phyloP scores from a whole-genome alignment of 2,113 vertebrate genomes.

The Rhizomys pruinosus region DNA sequence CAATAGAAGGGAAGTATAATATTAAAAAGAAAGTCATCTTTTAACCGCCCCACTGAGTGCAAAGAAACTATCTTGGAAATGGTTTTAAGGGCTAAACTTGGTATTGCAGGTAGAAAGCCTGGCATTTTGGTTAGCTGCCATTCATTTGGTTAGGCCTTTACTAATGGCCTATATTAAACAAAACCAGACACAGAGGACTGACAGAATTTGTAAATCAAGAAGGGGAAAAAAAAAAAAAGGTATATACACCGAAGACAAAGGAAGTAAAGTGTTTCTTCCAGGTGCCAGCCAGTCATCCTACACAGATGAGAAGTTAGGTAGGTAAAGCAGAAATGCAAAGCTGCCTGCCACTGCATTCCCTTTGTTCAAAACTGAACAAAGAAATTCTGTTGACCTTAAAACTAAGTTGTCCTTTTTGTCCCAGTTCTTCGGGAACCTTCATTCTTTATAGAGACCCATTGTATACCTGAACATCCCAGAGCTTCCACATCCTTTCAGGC shows the following conservation, averaged over 20 bases:
- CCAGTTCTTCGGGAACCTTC: not conserved
- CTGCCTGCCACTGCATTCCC: not conserved
- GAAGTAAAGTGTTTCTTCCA: not conserved
- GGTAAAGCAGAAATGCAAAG: not conserved
- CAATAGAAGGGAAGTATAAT: not conserved
- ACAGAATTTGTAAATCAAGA: slow-evolving; percentile 40
- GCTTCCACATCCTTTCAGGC: not conserved
- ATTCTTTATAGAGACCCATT: not conserved
- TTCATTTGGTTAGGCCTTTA: slow-evolving; percentile 6
- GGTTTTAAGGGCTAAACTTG: not conserved
- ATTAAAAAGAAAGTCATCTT: not conserved
- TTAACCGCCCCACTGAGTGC: not conserved
- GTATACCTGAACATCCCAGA: not conserved
- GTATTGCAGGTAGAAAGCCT: slow-evolving; percentile 4
- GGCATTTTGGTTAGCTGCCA: not conserved
- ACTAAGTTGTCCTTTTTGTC: not conserved
- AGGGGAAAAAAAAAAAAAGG: not conserved
- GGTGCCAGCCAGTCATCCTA: too few species aligned
- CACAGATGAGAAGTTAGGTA: not conserved
- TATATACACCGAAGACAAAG: not conserved
- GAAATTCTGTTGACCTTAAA: not conserved
- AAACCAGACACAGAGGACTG: not conserved
- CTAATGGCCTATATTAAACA: not conserved
- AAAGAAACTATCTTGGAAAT: not conserved
- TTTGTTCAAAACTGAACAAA: not conserved